Evolutionary conservation across 2,888 invertebrate species (phyloP).

Genomic region (Cremastinae sp.): DNA sequence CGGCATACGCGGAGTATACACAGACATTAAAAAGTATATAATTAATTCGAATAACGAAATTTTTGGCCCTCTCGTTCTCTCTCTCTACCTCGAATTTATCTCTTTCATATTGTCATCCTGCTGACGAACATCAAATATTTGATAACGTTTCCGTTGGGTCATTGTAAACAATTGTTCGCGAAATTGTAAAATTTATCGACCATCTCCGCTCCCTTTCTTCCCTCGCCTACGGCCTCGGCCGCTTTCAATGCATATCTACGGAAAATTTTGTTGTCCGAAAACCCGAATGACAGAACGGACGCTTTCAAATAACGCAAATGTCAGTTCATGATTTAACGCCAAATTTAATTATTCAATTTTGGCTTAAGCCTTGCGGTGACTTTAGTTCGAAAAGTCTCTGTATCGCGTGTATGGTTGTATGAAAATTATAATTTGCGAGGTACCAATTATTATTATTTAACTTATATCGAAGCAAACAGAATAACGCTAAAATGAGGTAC

Average conservation of each 20-base stretch:
- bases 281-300: slow-evolving; percentile 6
- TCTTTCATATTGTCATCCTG: slow-evolving; percentile 10
- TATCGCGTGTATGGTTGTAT: no score
- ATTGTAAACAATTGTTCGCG: slow-evolving; percentile 43
- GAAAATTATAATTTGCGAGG: no score
- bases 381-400: no score
- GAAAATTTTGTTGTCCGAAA: slow-evolving; percentile 18
- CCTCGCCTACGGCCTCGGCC: slow-evolving; percentile 2
- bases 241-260: neutral
- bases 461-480: no score
- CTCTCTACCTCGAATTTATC: slow-evolving; percentile 1
- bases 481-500: no score
- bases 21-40: neutral
- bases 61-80: slow-evolving; percentile 1
- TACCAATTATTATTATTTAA: no score
- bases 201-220: neutral
- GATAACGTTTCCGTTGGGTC: slow-evolving; percentile 41
- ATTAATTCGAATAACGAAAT: slow-evolving; percentile 47
- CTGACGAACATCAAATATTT: slow-evolving; percentile 52
- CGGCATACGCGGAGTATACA: slow-evolving; percentile 7
- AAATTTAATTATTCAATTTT: slow-evolving; percentile 1
- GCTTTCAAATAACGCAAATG: neutral
- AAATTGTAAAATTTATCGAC: slow-evolving; percentile 29
- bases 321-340: slow-evolving; percentile 13
- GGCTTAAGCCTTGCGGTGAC: no score